These are phyloP conservation scores for Apamea monoglypha DNA, from an alignment of 2,888 invertebrate genomes.

Conservation along the genomic window DNA sequence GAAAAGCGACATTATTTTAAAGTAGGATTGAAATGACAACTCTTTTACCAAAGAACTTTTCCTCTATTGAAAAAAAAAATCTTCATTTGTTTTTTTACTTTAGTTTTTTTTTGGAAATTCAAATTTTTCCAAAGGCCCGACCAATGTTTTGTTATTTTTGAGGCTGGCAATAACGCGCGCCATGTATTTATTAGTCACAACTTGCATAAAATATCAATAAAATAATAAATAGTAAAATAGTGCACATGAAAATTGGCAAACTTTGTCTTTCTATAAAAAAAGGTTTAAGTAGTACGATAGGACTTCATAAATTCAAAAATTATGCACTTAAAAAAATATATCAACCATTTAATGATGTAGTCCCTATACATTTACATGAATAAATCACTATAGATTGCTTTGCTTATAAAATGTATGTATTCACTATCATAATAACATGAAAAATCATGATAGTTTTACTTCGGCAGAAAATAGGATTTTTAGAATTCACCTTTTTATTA, in stretches of 20 bases:
- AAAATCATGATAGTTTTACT: slow-evolving; percentile 19
- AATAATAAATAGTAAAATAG: not conserved
- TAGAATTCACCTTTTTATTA: slow-evolving; percentile 19
- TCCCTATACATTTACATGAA: slow-evolving; percentile 29
- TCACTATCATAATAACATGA: slow-evolving; percentile 42
- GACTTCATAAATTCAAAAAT: not conserved
- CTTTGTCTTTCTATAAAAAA: no score
- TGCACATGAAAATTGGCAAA: not conserved
- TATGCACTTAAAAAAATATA: not conserved
- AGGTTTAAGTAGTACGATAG: not conserved
- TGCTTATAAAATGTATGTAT: slow-evolving; percentile 61
- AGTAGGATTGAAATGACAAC: not conserved
- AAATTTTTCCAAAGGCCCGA: slow-evolving; percentile 33
- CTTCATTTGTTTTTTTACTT: not conserved
- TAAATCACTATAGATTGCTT: slow-evolving; percentile 50
- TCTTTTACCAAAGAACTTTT: no score
- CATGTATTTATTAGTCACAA: slow-evolving; percentile 26
- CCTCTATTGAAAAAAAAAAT: not conserved
- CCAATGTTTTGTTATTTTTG: slow-evolving; percentile 58
- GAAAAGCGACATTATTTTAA: not conserved
- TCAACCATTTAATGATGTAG: not conserved
- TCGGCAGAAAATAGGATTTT: slow-evolving; percentile 15
- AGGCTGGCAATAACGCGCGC: slow-evolving; percentile 57
- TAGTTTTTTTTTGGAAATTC: not conserved
- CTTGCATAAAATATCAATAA: not conserved